A percentile compares a stretch with the other conserved stretches of the same genome.
Evolutionary conservation across 2,888 invertebrate genomes (phyloP).

Genomic region (Ctena decussata): DNA sequence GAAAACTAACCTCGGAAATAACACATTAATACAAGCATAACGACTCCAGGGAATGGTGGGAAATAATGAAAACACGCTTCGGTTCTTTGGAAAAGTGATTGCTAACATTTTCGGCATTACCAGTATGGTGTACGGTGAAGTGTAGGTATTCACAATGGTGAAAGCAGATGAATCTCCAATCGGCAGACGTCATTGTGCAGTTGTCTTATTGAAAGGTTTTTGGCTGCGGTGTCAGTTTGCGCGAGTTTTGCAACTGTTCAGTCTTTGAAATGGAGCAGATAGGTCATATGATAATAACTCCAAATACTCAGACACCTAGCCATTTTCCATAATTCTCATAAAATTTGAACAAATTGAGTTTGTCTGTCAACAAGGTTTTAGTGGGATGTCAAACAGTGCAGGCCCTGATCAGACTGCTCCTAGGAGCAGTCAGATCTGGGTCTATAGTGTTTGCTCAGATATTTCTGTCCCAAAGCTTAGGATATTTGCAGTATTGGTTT

Average conservation of each 20-base stretch:
- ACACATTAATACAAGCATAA: background rate
- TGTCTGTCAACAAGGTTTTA: too few species aligned
- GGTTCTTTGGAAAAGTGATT: background rate
- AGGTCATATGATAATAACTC: too few species aligned
- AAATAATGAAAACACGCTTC: background rate
- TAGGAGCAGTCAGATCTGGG: too few species aligned
- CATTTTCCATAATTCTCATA: too few species aligned
- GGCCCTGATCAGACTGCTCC: too few species aligned
- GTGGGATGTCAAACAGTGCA: too few species aligned
- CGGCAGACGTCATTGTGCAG: background rate
- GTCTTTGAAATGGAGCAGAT: too few species aligned
- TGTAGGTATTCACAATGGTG: background rate
- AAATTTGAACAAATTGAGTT: too few species aligned
- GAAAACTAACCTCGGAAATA: background rate
- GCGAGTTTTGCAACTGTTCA: background rate
- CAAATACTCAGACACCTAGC: too few species aligned
- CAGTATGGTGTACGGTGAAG: background rate
- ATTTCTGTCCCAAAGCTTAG: too few species aligned
- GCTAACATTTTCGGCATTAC: conserved; percentile 1
- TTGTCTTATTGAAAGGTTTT: background rate
- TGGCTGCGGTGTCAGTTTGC: background rate
- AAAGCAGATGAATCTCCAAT: background rate
- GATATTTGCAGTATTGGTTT: too few species aligned
- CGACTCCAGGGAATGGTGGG: background rate
- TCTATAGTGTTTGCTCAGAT: too few species aligned